These are phyloP conservation scores for Steinernema khuongi DNA, from an alignment of 1,140 invertebrate species.

Conservation along the genomic window DNA sequence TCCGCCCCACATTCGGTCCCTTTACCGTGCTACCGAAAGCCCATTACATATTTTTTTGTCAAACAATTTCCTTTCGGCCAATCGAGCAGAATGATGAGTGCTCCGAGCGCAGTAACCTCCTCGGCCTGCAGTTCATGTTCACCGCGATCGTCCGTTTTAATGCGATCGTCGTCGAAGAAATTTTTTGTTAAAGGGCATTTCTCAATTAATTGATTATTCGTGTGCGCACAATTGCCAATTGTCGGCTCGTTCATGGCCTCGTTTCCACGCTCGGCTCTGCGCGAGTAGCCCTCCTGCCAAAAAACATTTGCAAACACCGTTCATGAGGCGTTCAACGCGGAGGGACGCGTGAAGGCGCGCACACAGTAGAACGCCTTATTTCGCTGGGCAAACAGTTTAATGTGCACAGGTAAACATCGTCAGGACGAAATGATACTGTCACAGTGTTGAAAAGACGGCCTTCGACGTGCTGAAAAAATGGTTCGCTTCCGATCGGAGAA, in stretches of 20 bases:
- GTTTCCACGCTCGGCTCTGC: background rate
- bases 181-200: slow-evolving; percentile 7
- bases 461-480: too few relatives aligned
- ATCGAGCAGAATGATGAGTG: background rate
- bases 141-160: slow-evolving; percentile 13
- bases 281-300: background rate
- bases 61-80: background rate
- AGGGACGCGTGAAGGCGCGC: background rate
- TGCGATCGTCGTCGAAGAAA: background rate
- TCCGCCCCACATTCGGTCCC: too few relatives aligned
- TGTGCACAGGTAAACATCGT: too few relatives aligned
- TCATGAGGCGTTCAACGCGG: slow-evolving; percentile 7
- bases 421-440: too few relatives aligned
- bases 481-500: too few relatives aligned
- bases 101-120: background rate
- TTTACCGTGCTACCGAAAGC: background rate
- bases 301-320: slow-evolving; percentile 11
- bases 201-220: slow-evolving; percentile 13
- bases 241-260: slow-evolving; percentile 16
- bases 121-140: slow-evolving; percentile 12
- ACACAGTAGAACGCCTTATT: background rate
- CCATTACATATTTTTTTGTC: background rate
- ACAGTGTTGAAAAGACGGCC: too few relatives aligned
- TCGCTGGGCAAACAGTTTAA: background rate
- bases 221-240: slow-evolving; percentile 6